phyloP scores from a whole-genome alignment of 2,797 vertebrate genomes.

The Dipus sagitta region DNA sequence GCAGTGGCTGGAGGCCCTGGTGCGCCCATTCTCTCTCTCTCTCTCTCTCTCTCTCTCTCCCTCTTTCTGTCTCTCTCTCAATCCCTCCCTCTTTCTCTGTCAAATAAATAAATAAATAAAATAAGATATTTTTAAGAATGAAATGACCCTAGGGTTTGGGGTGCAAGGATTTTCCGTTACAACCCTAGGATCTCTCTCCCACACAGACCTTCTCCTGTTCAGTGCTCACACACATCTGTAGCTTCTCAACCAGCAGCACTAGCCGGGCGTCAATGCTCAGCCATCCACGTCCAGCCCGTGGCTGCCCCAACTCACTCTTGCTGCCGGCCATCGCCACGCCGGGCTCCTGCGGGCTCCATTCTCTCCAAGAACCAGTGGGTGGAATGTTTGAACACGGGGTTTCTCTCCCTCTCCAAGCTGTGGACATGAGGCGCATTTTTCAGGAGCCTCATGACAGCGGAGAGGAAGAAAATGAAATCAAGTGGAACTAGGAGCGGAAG shows the following conservation, averaged over 20 bases:
- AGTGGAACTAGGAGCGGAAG: not conserved
- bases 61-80: no score
- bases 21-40: no score
- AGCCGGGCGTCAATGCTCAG: not conserved
- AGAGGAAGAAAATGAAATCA: not conserved
- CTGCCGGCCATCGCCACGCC: accelerated
- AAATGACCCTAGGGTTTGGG: no score
- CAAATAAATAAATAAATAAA: no score
- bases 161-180: no score
- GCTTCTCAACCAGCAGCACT: not conserved
- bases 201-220: not conserved
- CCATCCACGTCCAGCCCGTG: not conserved
- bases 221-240: not conserved
- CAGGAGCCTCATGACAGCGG: not conserved
- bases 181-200: not conserved
- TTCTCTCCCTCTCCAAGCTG: not conserved
- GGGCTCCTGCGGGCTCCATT: not conserved
- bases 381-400: no score
- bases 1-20: no score
- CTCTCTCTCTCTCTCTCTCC: no score
- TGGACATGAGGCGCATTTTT: not conserved
- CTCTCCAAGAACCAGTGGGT: not conserved
- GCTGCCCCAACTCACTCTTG: not conserved
- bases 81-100: no score
- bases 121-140: no score